Percentiles rank a stretch among this genome's conserved stretches.
Conservation (phyloP, 2,797 vertebrate species). For the Syndactyla subalaris region DNA sequence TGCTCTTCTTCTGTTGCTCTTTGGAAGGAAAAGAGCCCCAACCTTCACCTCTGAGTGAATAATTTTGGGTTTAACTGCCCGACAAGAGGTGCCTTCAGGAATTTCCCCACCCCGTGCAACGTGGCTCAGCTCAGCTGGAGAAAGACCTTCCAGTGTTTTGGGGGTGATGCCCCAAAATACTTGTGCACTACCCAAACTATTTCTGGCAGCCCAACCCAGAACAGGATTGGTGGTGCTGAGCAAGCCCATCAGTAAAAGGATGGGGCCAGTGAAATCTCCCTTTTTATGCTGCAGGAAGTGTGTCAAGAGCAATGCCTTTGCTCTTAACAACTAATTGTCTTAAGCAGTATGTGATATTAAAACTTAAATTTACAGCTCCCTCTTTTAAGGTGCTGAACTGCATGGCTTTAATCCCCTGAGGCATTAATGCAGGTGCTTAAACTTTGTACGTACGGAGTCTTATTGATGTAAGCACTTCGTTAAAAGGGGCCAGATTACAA, state of each 20-base stretch:
- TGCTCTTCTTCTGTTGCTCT: neutral
- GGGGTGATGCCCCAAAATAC: neutral
- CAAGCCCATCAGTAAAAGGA: neutral
- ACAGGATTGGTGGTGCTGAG: too few relatives aligned
- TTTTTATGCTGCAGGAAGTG: neutral
- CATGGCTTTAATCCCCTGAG: neutral
- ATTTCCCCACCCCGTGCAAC: neutral
- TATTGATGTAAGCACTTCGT: constrained; percentile 26
- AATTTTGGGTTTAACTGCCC: neutral
- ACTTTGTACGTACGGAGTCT: neutral
- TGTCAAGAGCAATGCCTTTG: neutral
- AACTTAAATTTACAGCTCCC: neutral
- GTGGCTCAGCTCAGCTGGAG: neutral
- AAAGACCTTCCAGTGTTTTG: neutral
- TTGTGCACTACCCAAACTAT: neutral
- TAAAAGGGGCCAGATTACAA: constrained; percentile 45
- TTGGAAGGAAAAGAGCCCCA: neutral
- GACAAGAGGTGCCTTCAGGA: neutral
- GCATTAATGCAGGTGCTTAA: neutral
- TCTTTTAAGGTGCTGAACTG: neutral
- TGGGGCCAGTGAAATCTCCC: neutral
- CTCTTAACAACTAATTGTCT: constrained; percentile 36
- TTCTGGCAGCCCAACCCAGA: too few relatives aligned
- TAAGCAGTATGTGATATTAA: neutral
- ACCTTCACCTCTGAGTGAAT: neutral